Base-by-base conservation (phyloP, 2,888 invertebrate genomes). In the Drosophila subquinaria region DNA sequence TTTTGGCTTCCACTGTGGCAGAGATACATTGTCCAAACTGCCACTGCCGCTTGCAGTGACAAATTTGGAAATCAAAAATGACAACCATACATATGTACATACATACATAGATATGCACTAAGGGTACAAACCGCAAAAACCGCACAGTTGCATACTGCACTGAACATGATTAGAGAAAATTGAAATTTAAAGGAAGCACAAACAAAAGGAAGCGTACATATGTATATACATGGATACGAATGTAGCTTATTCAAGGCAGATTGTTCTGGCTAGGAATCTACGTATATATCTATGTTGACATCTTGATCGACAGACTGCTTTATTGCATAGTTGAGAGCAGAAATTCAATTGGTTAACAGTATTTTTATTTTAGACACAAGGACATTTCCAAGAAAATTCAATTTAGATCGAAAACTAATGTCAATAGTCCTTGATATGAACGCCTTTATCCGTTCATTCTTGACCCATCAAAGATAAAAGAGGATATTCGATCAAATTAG, bases 71-170 rank as follows among this genome's bases (percentile, higher is more conserved):
- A 71, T 63, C 53, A 48, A 47, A 48, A 73, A 66, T 67, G 69
- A 36, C 50, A 59, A 43, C 51, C 20, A 20, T 20, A 23, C 23
- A 23, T 23, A 3, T 2, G 3, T 23, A 23, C 64, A 72, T 6
- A 30, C 30, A 30, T 2, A 30, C 30, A 30, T 8, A 27, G 5
- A 6, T 35, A 40, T 40, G 38, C 20, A 45, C 50, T 50, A 40
- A 61, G 38, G 40, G 45, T 48, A 61, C 40, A 57, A 66, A 79
- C 82, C 82, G 38, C 86, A 82, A 79, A 81, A 82, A 64, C 82
- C 82, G 53, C 82, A 85, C 48, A 74, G 72, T 65, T 75, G 73
- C 69, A 69, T 69, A 66, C 67, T 72, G 70, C 45, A 71, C 40
- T 63, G 60, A 56, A 65, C 64, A 63, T 45, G 45, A 69, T 68